These are phyloP conservation scores for Coenobita brevimanus DNA, from an alignment of 1,140 invertebrate genomes.

Conservation along the genomic window DNA sequence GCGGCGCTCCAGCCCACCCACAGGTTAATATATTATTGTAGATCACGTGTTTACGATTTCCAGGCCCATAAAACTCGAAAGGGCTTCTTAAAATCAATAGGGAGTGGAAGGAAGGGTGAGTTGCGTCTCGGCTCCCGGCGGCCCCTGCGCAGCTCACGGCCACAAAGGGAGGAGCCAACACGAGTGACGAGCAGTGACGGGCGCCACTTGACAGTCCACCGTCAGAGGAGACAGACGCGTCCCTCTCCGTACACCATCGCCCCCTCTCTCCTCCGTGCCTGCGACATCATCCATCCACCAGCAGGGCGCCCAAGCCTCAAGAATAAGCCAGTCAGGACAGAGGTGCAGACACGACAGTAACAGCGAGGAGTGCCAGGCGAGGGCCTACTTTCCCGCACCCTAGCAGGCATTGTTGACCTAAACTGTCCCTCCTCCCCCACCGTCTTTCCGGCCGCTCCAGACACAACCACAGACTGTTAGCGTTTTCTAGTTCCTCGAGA, in stretches of 20 bases:
- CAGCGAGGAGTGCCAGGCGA: too few species aligned
- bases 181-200: constrained; percentile 61
- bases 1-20: constrained; percentile 13
- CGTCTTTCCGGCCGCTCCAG: not conserved
- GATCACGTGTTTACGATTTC: constrained; percentile 62
- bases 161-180: constrained; percentile 65
- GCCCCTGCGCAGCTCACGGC: constrained; percentile 63
- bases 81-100: constrained; percentile 66
- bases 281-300: constrained; percentile 26
- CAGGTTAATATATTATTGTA: constrained; percentile 36
- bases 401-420: too few species aligned
- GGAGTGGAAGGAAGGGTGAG: constrained; percentile 59
- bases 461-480: not conserved
- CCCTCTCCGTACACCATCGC: too few species aligned
- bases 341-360: too few species aligned
- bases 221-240: constrained; percentile 57
- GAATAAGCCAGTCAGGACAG: too few species aligned
- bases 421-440: too few species aligned
- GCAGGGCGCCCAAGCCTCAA: too few species aligned
- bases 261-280: constrained; percentile 2
- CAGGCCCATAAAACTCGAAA: constrained; percentile 63
- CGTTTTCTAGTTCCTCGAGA: not conserved
- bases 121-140: constrained; percentile 58
- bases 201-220: constrained; percentile 63
- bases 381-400: too few species aligned